phyloP scores from a whole-genome alignment of 2,797 vertebrate genomes.

The Pagetopsis macropterus region DNA sequence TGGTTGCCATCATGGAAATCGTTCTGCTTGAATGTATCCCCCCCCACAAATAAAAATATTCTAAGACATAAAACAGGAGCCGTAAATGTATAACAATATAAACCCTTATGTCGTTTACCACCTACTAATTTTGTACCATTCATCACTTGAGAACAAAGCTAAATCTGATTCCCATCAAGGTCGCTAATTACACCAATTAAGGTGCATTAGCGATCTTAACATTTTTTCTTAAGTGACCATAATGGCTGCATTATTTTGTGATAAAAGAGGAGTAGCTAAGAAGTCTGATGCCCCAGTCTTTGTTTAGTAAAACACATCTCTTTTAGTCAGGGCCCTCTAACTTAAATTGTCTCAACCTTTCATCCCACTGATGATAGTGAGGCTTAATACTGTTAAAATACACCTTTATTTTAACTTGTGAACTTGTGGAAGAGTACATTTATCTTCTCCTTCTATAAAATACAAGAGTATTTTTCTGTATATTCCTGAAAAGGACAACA shows the following conservation, averaged over 20 bases:
- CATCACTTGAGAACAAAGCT: constrained; percentile 16
- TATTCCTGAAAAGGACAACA: too few relatives aligned
- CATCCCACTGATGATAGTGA: neutral
- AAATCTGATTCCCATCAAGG: constrained; percentile 33
- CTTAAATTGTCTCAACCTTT: neutral
- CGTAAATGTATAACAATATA: neutral
- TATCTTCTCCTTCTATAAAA: too few relatives aligned
- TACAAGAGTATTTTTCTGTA: too few relatives aligned
- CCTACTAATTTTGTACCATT: constrained; percentile 4
- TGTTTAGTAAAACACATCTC: constrained; percentile 21
- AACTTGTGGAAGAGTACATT: neutral
- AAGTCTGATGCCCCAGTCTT: constrained; percentile 14
- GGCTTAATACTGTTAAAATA: neutral
- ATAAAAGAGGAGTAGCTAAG: constrained; percentile 34
- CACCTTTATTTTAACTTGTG: neutral
- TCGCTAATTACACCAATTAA: constrained; percentile 55
- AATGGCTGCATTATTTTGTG: constrained; percentile 53
- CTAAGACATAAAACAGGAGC: neutral
- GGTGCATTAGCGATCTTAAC: constrained; percentile 50
- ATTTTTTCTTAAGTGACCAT: constrained; percentile 56
- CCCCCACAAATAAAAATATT: neutral
- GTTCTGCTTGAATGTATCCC: neutral
- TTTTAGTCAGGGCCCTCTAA: constrained; percentile 7
- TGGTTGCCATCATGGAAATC: neutral
- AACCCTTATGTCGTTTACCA: constrained; percentile 9